Percentiles rank a stretch among this genome's conserved stretches.
Conservation (phyloP, 2,888 invertebrate genomes). For the Zaprionus lineosus region DNA sequence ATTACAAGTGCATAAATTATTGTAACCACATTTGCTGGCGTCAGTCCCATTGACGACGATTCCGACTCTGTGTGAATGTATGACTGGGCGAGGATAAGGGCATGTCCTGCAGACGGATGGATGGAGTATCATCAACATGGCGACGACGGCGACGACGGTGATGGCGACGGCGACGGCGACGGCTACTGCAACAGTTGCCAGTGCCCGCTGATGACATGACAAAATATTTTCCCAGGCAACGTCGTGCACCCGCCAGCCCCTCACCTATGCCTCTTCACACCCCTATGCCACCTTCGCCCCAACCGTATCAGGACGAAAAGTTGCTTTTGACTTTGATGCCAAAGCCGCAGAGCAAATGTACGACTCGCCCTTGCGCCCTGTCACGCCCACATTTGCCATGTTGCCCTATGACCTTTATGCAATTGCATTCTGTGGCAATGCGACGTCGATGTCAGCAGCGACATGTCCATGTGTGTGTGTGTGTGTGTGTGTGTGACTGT, state of each 20-base stretch:
- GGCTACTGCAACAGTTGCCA: constrained; percentile 69
- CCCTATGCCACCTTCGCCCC: too few relatives aligned
- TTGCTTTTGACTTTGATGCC: constrained; percentile 74
- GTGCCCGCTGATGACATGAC: constrained; percentile 70
- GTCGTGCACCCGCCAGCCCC: constrained; percentile 35
- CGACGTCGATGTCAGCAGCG: constrained; percentile 56
- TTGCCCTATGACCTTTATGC: constrained; percentile 72
- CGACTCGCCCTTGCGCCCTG: not conserved
- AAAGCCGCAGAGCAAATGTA: constrained; percentile 50
- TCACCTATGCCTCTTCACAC: not conserved
- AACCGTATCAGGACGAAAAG: too few relatives aligned
- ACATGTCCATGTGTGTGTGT: constrained; percentile 4
- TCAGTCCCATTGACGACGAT: constrained; percentile 49
- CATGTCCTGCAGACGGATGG: not conserved
- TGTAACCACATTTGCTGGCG: constrained; percentile 78
- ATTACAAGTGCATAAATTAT: constrained; percentile 79
- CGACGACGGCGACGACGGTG: constrained; percentile 15
- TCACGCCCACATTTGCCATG: constrained; percentile 36
- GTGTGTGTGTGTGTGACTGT: not conserved
- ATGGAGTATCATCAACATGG: constrained; percentile 45
- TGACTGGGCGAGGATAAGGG: constrained; percentile 3
- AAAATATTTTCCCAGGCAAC: constrained; percentile 74
- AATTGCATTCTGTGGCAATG: constrained; percentile 66
- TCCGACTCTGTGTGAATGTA: constrained; percentile 10
- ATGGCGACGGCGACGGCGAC: constrained; percentile 32